Conservation (phyloP, 1,140 invertebrate genomes). For the Holcopasites calliopsidis region DNA sequence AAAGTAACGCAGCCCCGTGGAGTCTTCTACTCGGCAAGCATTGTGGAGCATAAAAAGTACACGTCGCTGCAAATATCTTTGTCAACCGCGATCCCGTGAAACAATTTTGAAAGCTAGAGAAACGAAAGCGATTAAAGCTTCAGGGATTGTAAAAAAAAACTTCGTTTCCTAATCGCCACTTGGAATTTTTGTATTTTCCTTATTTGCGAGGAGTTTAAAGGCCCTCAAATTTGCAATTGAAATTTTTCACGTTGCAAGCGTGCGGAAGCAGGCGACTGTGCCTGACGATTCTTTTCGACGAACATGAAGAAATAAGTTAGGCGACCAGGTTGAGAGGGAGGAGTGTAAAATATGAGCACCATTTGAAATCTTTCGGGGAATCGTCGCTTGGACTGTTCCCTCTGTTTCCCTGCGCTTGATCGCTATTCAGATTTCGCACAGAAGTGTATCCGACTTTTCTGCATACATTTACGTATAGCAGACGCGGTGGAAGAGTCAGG, state of each 20-base stretch:
- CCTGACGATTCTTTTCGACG: background rate
- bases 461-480: background rate
- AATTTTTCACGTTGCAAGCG: background rate
- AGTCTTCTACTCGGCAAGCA: background rate
- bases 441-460: conserved; percentile 34
- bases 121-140: background rate
- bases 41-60: background rate
- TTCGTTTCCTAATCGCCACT: background rate
- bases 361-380: background rate
- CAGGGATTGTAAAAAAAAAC: background rate
- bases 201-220: background rate
- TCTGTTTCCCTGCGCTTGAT: background rate
- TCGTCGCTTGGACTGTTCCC: background rate
- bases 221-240: conserved; percentile 5
- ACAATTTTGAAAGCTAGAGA: background rate
- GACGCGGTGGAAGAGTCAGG: conserved; percentile 10
- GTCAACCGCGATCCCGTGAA: background rate
- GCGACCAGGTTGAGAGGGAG: background rate
- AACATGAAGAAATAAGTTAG: conserved; percentile 13
- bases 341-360: background rate
- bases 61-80: too few species aligned
- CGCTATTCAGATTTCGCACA: conserved; percentile 27
- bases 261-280: too few species aligned
- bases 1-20: background rate
- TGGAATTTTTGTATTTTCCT: background rate